Percentiles rank a stretch among this genome's conserved stretches.
These are phyloP conservation scores for Arenaria interpres DNA, from an alignment of 2,113 vertebrate genomes.

Conservation along the genomic window DNA sequence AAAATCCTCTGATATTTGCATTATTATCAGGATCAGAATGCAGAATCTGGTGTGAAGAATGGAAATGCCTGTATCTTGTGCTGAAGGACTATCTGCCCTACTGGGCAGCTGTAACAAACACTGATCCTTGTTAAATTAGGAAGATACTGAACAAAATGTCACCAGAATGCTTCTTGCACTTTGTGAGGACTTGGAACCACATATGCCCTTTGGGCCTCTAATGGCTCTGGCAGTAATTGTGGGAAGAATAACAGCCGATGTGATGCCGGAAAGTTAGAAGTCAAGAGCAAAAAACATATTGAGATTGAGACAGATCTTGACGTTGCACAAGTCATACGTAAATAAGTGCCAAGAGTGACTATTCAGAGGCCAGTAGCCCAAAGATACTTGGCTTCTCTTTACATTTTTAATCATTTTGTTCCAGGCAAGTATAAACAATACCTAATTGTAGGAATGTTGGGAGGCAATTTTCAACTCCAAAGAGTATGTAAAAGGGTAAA, in stretches of 20 bases:
- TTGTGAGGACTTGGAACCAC: slow-evolving; percentile 42
- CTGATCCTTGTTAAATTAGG: neutral
- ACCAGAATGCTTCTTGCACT: slow-evolving; percentile 8
- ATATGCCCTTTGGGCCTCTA: neutral
- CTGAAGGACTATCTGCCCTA: neutral
- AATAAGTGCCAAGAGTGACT: neutral
- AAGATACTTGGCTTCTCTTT: slow-evolving; percentile 10
- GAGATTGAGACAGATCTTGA: neutral
- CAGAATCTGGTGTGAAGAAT: neutral
- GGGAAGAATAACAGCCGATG: neutral
- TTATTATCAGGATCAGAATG: neutral
- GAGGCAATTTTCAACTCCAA: neutral
- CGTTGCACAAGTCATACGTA: neutral
- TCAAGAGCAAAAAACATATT: neutral
- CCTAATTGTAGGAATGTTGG: slow-evolving; percentile 3
- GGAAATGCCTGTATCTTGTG: neutral
- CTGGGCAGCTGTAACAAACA: neutral
- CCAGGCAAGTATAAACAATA: slow-evolving; percentile 10
- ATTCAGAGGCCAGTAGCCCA: slow-evolving; percentile 15
- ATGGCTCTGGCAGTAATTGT: slow-evolving; percentile 3
- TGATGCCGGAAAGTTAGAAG: neutral
- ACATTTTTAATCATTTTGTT: neutral
- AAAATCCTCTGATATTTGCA: neutral
- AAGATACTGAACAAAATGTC: neutral
- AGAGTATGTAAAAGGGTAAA: slow-evolving; percentile 36